A percentile compares a stretch with the other conserved stretches of the same genome.
Evolutionary conservation across 2,888 invertebrate species (phyloP).

Genomic region (Apotomis turbidana): DNA sequence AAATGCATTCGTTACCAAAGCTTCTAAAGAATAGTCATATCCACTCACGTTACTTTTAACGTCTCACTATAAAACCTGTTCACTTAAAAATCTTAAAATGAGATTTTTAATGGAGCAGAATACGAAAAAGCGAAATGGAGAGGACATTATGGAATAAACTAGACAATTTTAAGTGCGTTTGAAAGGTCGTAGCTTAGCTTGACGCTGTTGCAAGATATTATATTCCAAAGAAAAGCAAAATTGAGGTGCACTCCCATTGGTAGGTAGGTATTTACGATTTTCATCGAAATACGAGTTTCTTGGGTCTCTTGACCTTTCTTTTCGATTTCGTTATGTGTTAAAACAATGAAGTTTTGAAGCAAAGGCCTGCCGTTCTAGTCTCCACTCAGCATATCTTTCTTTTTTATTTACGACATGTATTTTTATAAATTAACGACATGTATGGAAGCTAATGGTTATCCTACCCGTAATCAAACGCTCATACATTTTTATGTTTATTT

Average conservation of each 20-base stretch:
- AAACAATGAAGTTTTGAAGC: no score
- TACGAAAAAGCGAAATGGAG: constrained; percentile 1
- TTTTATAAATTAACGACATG: no score
- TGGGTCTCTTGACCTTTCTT: no score
- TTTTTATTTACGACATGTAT: no score
- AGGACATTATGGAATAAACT: constrained; percentile 16
- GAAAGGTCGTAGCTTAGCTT: constrained; percentile 7
- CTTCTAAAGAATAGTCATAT: constrained; percentile 13
- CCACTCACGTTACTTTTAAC: constrained; percentile 15
- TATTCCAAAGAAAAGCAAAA: neutral
- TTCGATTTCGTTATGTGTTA: no score
- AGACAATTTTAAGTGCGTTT: constrained; percentile 10
- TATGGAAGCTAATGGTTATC: no score
- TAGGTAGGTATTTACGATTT: no score
- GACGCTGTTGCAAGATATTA: neutral
- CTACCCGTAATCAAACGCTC: no score
- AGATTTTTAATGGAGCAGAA: constrained; percentile 33
- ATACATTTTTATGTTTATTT: no score
- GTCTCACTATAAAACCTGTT: constrained; percentile 5
- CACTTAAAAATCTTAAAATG: constrained; percentile 15
- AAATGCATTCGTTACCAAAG: neutral
- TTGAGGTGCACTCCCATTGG: neutral
- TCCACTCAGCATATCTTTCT: no score
- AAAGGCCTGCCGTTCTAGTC: no score
- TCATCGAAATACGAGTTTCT: no score